Conservation (phyloP, 2,113 vertebrate genomes). For the Colistium nudipinnis region DNA sequence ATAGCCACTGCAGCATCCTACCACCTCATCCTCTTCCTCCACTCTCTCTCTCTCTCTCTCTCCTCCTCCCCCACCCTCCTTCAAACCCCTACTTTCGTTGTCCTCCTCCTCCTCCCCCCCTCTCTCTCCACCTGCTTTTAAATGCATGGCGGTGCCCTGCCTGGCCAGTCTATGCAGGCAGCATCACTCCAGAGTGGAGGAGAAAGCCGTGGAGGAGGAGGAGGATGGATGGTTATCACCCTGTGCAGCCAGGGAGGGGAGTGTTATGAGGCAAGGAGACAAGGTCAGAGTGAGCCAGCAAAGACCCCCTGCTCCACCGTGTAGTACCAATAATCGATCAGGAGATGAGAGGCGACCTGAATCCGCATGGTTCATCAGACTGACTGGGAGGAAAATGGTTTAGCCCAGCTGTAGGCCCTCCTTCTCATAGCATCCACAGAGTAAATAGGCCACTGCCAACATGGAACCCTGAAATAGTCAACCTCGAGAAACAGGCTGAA, state of each 20-base stretch:
- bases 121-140: slow-evolving; percentile 80
- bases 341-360: slow-evolving; percentile 57
- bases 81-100: slow-evolving; percentile 35
- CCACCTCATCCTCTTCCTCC: slow-evolving; percentile 65
- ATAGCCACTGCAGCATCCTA: slow-evolving; percentile 87
- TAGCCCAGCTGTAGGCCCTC: slow-evolving; percentile 54
- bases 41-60: slow-evolving; percentile 36
- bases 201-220: slow-evolving; percentile 44
- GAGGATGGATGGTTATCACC: slow-evolving; percentile 55
- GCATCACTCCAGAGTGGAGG: slow-evolving; percentile 55
- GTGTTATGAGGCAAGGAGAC: slow-evolving; percentile 18
- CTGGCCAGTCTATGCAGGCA: slow-evolving; percentile 68
- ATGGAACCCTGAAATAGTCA: slow-evolving; percentile 36
- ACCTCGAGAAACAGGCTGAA: slow-evolving; percentile 30
- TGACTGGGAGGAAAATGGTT: slow-evolving; percentile 58
- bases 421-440: slow-evolving; percentile 43
- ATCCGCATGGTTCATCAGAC: slow-evolving; percentile 41
- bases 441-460: slow-evolving; percentile 63
- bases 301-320: slow-evolving; percentile 38
- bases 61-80: slow-evolving; percentile 71
- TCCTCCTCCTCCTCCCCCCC: slow-evolving; percentile 29
- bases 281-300: slow-evolving; percentile 55
- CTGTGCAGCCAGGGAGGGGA: slow-evolving; percentile 9
- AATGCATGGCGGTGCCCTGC: slow-evolving; percentile 77
- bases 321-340: slow-evolving; percentile 61